Evolutionary conservation across 1,140 invertebrate species (phyloP).

Genomic region (Trichogramma pretiosum): DNA sequence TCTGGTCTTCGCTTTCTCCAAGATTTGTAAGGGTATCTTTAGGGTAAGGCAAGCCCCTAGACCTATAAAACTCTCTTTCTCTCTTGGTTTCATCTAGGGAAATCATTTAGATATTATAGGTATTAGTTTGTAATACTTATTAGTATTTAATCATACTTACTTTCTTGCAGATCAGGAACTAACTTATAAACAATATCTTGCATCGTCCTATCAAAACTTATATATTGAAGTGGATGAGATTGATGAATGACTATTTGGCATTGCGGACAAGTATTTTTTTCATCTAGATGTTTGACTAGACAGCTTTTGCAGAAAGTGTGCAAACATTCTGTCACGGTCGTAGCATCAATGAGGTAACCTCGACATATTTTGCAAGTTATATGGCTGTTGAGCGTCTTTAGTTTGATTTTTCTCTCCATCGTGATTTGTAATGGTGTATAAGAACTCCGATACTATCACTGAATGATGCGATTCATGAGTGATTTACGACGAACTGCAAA

Average conservation of each 20-base stretch:
- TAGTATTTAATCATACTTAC: slow-evolving; percentile 46
- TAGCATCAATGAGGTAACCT: slow-evolving; percentile 94
- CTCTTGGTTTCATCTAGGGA: slow-evolving; percentile 74
- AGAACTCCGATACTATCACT: too few relatives aligned
- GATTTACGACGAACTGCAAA: too few relatives aligned
- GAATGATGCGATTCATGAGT: too few relatives aligned
- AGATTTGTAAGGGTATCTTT: slow-evolving; percentile 72
- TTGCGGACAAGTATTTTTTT: slow-evolving; percentile 94
- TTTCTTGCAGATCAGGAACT: slow-evolving; percentile 83
- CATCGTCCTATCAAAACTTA: slow-evolving; percentile 96
- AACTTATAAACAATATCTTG: slow-evolving; percentile 98
- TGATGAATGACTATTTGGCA: slow-evolving; percentile 96
- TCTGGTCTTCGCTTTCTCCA: slow-evolving; percentile 55
- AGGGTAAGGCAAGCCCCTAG: slow-evolving; percentile 74
- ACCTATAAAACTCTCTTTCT: slow-evolving; percentile 79
- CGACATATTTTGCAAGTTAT: slow-evolving; percentile 93
- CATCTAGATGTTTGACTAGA: slow-evolving; percentile 92
- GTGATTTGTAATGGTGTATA: slow-evolving; percentile 32
- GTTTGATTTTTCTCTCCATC: slow-evolving; percentile 83
- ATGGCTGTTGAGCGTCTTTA: slow-evolving; percentile 84
- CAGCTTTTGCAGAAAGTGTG: slow-evolving; percentile 98
- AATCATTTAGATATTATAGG: slow-evolving; percentile 9
- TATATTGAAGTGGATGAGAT: slow-evolving; percentile 92
- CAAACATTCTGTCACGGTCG: slow-evolving; percentile 93
- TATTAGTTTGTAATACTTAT: slow-evolving; percentile 1